Percentiles rank a stretch among this genome's conserved stretches.
phyloP scores from a whole-genome alignment of 2,797 vertebrate species.

The Enteromius viviparus region DNA sequence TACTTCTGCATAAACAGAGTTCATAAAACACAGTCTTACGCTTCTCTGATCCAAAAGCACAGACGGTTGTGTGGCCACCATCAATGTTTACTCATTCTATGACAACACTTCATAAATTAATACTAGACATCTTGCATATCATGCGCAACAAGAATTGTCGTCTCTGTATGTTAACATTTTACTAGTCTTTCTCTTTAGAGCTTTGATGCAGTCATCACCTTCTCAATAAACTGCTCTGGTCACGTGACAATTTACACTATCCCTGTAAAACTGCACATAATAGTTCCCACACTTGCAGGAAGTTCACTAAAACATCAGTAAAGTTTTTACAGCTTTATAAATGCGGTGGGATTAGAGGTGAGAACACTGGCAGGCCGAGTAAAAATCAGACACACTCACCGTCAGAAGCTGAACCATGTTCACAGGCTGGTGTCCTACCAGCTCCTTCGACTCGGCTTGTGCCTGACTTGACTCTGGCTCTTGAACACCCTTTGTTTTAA shows the following conservation, averaged over 20 bases:
- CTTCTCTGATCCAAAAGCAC: not conserved
- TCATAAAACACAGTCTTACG: not conserved
- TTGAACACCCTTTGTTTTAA: slow-evolving; percentile 66
- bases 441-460: slow-evolving; percentile 80
- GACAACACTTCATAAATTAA: not conserved
- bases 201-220: not conserved
- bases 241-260: not conserved
- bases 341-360: not conserved
- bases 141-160: not conserved
- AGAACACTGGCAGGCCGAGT: not conserved
- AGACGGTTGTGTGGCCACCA: not conserved
- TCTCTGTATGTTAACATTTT: not conserved
- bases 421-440: slow-evolving; percentile 82
- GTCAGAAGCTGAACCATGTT: slow-evolving; percentile 97
- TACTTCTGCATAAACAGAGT: slow-evolving; percentile 85
- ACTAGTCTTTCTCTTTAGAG: not conserved
- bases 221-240: not conserved
- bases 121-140: not conserved
- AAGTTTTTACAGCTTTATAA: not conserved
- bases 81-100: not conserved
- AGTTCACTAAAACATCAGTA: not conserved
- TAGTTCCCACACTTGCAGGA: not conserved
- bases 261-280: too few relatives aligned
- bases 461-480: slow-evolving; percentile 84
- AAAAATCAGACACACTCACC: slow-evolving; percentile 73